Evolutionary conservation across 2,113 vertebrate species (phyloP), one percentile per base, ranked within the genome.

Genomic region (Sceloporus tristichus): DNA sequence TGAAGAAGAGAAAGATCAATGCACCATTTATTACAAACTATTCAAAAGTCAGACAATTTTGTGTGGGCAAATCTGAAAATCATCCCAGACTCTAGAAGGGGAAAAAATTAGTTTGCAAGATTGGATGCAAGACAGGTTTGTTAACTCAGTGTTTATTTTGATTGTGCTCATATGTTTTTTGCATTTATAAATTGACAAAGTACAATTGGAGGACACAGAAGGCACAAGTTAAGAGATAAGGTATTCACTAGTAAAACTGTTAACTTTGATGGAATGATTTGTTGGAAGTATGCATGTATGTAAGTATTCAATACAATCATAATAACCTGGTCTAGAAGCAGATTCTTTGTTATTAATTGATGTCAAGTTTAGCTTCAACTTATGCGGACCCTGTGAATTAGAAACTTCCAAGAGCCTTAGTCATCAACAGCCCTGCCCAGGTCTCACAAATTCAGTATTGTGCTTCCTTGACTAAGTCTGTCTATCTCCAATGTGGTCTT

Each of bases 31-130:
- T 91, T 88, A 92, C 71, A 85, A 87, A 87, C 0, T 0, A 85
- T 79, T 91, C 77, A 90, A 62, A 91, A 95, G 82, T 94, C 89
- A 93, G 85, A 94, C 90, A 87, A 93, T 90, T 93, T 85, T 91
- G 92, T 92, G 87, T 88, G 82, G 0, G 16, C 90, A 73, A 82
- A 94, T 84, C 76, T 92, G 90, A 90, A 87, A 91, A 91, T 87
- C 70, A 91, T 84, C 81, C 53, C 42, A n/a, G 83, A 48, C 83
- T 94, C 92, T 81, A 91, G 54, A 89, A 13, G 42, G 68, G 29
- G 14, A 79, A 87, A 92, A 90, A 92, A 0, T 0, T 81, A 87
- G 54, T 85, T 0, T 0, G 93, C 11, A 56, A 27, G 42, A 0
- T 82, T 79, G 92, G 92, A 90, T 93, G 94, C 91, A 92, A 92